A percentile compares a stretch with the other conserved stretches of the same genome.
phyloP scores from a whole-genome alignment of 2,113 vertebrate genomes.

The human region GRCh38 chr7:70948501-70949000 shows the following conservation, averaged over 20 bases:
- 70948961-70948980: accelerated
- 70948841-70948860: background rate
- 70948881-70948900: background rate
- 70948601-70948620: background rate
- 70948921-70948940: background rate
- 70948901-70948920: background rate
- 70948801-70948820: background rate
- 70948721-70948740: background rate
- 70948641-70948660: background rate
- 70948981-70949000: background rate
- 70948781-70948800: background rate
- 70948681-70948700: background rate
- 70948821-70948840: background rate
- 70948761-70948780: background rate
- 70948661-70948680: background rate
- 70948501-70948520: background rate
- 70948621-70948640: background rate
- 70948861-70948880: background rate
- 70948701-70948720: background rate
- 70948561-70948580: background rate
- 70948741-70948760: background rate
- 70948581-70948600: background rate
- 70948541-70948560: background rate
- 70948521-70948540: background rate
- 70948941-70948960: accelerated